Evolutionary conservation across 2,113 vertebrate genomes (phyloP).

Genomic region (Australoheros scitulus): DNA sequence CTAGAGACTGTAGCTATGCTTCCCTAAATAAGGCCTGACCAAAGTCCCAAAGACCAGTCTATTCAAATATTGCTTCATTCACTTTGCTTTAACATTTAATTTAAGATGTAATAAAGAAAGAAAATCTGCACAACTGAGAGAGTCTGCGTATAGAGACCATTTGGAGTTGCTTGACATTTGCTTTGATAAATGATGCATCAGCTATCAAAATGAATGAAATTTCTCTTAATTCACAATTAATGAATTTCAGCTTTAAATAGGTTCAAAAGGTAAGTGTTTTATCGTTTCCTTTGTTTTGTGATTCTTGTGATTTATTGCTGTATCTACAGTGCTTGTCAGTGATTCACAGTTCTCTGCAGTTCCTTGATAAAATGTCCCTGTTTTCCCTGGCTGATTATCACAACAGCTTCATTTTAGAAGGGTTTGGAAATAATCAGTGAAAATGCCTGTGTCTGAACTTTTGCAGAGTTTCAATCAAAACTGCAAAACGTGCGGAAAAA

Average conservation of each 20-base stretch:
- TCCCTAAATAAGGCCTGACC: neutral
- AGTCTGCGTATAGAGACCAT: neutral
- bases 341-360: neutral
- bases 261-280: constrained; percentile 5
- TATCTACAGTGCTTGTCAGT: neutral
- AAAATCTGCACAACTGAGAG: neutral
- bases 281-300: neutral
- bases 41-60: neutral
- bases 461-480: neutral
- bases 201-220: neutral
- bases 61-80: neutral
- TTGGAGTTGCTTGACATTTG: neutral
- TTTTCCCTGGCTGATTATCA: neutral
- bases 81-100: neutral
- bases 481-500: neutral
- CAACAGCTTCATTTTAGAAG: neutral
- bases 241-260: neutral
- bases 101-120: neutral
- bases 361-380: neutral
- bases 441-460: neutral
- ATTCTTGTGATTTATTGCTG: neutral
- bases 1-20: neutral
- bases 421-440: neutral
- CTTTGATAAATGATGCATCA: neutral
- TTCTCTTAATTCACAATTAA: constrained; percentile 1